Conservation (phyloP, 2,797 vertebrate species). For the Mastacembelus armatus region DNA sequence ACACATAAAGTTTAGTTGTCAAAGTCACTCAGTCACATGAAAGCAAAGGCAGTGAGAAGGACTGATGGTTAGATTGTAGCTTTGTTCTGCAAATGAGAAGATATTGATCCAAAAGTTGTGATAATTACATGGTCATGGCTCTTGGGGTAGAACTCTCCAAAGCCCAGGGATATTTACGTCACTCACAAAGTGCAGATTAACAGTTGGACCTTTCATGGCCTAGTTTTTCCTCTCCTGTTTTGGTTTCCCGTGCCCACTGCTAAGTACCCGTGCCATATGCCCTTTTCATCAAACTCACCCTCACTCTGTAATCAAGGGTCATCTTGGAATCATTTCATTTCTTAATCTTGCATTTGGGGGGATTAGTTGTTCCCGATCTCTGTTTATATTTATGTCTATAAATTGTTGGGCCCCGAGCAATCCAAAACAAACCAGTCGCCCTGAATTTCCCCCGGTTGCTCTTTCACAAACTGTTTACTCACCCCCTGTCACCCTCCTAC, state of each 20-base stretch:
- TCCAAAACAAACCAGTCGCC: constrained; percentile 77
- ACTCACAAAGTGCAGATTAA: constrained; percentile 64
- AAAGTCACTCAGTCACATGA: constrained; percentile 62
- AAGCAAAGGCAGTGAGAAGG: constrained; percentile 28
- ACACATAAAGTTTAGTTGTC: constrained; percentile 61
- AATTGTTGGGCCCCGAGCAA: constrained; percentile 68
- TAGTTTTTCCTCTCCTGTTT: constrained; percentile 35
- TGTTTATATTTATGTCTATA: constrained; percentile 83
- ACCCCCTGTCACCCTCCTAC: constrained; percentile 55
- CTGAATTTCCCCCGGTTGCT: constrained; percentile 62
- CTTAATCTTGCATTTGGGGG: constrained; percentile 70
- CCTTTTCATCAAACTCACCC: constrained; percentile 65
- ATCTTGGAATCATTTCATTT: constrained; percentile 72
- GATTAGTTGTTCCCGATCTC: constrained; percentile 71
- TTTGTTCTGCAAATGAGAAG: constrained; percentile 68
- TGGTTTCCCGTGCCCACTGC: constrained; percentile 48
- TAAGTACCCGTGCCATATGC: constrained; percentile 60
- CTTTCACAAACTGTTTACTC: constrained; percentile 74
- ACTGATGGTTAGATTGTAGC: constrained; percentile 63
- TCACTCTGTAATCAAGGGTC: constrained; percentile 75
- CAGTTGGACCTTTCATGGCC: constrained; percentile 46
- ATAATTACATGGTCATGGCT: constrained; percentile 70
- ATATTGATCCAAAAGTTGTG: constrained; percentile 68
- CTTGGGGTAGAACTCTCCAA: constrained; percentile 55
- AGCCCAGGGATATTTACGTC: constrained; percentile 66